These are phyloP conservation scores for Choristoneura fumiferana DNA, from an alignment of 1,140 invertebrate genomes.

Conservation along the genomic window DNA sequence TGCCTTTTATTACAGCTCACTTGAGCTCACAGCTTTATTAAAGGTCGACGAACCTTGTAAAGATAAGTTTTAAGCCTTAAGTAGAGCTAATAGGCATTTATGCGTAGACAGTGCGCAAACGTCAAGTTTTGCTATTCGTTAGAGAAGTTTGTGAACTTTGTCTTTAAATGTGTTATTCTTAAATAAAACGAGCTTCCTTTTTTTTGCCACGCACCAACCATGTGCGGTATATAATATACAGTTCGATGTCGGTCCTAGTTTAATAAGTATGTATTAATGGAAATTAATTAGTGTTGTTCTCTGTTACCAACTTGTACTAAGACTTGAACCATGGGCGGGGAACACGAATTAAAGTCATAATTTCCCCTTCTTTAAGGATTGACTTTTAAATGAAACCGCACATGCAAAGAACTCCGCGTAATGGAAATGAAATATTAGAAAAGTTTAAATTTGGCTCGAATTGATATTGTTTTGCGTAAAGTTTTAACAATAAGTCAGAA, in stretches of 20 bases:
- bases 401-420: constrained; percentile 5
- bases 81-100: neutral
- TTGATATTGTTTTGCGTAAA: constrained; percentile 17
- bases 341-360: neutral
- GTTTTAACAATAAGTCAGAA: neutral
- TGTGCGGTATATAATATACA: neutral
- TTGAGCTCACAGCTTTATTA: constrained; percentile 2
- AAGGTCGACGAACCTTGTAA: neutral
- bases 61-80: neutral
- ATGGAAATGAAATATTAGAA: constrained; percentile 15
- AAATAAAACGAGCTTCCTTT: no score
- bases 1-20: constrained; percentile 2
- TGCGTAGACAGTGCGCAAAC: no score
- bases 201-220: no score
- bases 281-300: neutral
- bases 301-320: neutral
- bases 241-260: neutral
- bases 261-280: neutral
- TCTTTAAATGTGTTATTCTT: no score
- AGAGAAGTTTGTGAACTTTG: no score
- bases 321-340: neutral
- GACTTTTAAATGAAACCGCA: constrained; percentile 8
- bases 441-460: constrained; percentile 4
- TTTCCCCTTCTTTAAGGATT: constrained; percentile 1
- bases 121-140: no score